Base-by-base conservation (phyloP, 2,113 vertebrate species). In the Camarhynchus parvulus region DNA sequence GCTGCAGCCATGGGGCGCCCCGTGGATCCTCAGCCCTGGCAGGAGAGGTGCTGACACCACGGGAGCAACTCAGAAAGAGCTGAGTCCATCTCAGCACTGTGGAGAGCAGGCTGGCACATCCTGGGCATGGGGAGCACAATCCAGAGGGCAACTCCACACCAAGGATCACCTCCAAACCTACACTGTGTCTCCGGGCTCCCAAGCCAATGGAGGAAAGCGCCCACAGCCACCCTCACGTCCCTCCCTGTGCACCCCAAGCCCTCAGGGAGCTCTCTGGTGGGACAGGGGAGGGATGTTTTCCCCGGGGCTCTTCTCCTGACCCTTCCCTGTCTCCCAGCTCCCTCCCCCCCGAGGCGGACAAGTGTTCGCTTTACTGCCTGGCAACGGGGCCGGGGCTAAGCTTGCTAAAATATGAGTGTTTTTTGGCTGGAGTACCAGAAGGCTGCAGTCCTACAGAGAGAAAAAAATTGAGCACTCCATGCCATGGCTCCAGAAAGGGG, bases 391-490 rank as follows among this genome's bases (percentile, higher is more conserved):
- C 27, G 78, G 96, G 97, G 93, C 97, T 98, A 98, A 98, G 98
- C 98, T 98, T 97, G 97, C 97, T 97, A 98, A 98, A 98, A 98
- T 98, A 98, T 98, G 98, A 98, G 97, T 97, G 98, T 95, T 98
- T 98, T 98, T 98, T 98, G 98, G 98, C 98, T 96, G 94, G 96
- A 98, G 98, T 97, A 98, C 94, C 96, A 88, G 97, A 98, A 98
- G 97, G 98, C 97, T 95, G 98, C 98, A 98, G 98, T 97, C 98
- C 98, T 98, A 98, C 61, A 95, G 98, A 98, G 98, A 98, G 97
- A 98, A 98, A 98, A 98, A 98, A 98, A 98, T 98, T 98, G 98
- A 98, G 97, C 98, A 97, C 98, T 98, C 97, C 98, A 98, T 98
- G 98, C 98, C 92, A 98, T 98, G 98, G 98, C 98, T 98, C 98